These are phyloP conservation scores for Drosophila athabasca DNA, from an alignment of 1,140 invertebrate species.

Conservation along the genomic window DNA sequence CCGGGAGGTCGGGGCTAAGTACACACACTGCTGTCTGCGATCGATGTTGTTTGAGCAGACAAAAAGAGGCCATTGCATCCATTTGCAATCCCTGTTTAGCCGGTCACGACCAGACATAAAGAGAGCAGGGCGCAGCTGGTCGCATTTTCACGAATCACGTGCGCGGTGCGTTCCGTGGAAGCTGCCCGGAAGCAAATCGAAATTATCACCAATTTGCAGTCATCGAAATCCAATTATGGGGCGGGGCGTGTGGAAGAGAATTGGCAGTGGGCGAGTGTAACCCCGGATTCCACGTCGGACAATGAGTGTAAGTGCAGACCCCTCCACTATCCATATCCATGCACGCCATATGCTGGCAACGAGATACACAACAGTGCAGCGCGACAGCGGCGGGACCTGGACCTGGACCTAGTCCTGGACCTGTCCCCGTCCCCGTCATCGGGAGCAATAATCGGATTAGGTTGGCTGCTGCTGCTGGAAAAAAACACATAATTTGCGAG, in stretches of 20 bases:
- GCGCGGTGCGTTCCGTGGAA: constrained; percentile 34
- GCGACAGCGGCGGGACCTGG: constrained; percentile 13
- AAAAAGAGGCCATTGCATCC: constrained; percentile 33
- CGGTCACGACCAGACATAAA: constrained; percentile 66
- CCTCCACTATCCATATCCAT: constrained; percentile 13
- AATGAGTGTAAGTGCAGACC: constrained; percentile 49
- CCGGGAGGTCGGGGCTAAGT: constrained; percentile 7
- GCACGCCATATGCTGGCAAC: constrained; percentile 61
- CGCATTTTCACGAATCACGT: constrained; percentile 74
- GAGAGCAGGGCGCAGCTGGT: constrained; percentile 58
- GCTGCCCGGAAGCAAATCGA: constrained; percentile 70
- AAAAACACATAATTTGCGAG: constrained; percentile 81
- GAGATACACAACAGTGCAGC: constrained; percentile 50
- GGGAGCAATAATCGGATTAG: constrained; percentile 79
- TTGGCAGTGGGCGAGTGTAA: constrained; percentile 23
- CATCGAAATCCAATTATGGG: constrained; percentile 83
- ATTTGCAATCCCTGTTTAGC: constrained; percentile 59
- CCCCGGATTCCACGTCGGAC: constrained; percentile 31
- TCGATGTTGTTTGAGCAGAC: constrained; percentile 35
- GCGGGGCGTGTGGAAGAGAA: constrained; percentile 29
- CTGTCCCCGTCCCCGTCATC: constrained; percentile 10
- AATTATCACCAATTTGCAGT: constrained; percentile 84
- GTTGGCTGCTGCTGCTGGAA: constrained; percentile 41
- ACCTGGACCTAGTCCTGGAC: no score
- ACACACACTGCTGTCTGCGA: constrained; percentile 4